Base-by-base conservation (phyloP, 2,113 vertebrate species). In the Meles meles region DNA sequence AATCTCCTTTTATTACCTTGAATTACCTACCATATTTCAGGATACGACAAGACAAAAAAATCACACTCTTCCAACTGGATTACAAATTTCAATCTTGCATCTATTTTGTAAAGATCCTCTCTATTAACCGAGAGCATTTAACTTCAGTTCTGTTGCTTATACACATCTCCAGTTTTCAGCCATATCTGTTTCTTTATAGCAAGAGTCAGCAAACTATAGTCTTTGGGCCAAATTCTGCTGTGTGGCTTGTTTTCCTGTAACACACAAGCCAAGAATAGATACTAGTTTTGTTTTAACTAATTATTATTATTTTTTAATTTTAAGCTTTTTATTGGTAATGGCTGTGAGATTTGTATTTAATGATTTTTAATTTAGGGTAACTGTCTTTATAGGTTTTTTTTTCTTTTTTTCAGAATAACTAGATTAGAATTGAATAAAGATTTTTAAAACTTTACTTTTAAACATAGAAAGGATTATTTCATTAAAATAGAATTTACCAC, bases 371-470 rank as follows among this genome's bases (percentile, higher is more conserved):
- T 72, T 94, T 69, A 76, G 23, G 34, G 14, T 94, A 76, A 90
- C 27, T 47, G 27, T 47, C 14, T 42, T 29, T 71, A 17, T 86
- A 55, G 20, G 9, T 59, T 76, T 44, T 74, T 42, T 42, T 15
- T 13, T 27, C 5, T 37, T 42, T 61, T 95, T 76, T 88, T 67
- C 23, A 80, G 69, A 94, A 9, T 77, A 61, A 87, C 11, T 77
- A 90, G 2, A 90, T 39, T 95, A 39, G 17, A 97, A 88, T 49
- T 96, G 61, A 97, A 92, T 96, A 95, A 93, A 94, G 20, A 89
- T 87, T 63, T 92, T 96, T 0, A 71, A 94, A 88, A 85, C 1
- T 74, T 87, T 69, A 69, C 90, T 87, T 37, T 95, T 95, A 87
- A 97, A 52, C 31, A 6, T 69, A 37, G n/a, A 84, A 77, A 91